These are phyloP conservation scores for Acrocephalus scirpaceus DNA, from an alignment of 2,797 vertebrate genomes.

Conservation along the genomic window DNA sequence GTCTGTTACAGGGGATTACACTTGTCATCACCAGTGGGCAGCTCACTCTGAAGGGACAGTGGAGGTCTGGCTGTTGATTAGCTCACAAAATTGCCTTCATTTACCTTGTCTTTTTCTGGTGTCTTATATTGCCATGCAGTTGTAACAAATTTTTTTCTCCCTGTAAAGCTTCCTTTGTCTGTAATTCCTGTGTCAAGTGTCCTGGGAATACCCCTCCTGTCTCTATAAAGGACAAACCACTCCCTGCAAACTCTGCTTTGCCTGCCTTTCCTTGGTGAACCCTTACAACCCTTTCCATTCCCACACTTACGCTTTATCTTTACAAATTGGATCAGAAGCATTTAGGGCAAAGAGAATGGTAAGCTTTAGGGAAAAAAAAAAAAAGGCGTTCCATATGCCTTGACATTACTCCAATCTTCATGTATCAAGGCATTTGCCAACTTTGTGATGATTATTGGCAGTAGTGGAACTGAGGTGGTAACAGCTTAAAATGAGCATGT, in stretches of 20 bases:
- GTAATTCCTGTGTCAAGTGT: not conserved
- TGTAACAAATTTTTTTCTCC: not conserved
- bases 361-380: rapidly evolving
- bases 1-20: not conserved
- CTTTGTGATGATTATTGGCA: not conserved
- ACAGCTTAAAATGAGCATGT: not conserved
- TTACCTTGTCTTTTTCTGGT: not conserved
- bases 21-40: not conserved
- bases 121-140: not conserved
- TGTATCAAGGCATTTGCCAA: not conserved
- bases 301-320: not conserved
- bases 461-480: not conserved
- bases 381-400: not conserved
- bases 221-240: not conserved
- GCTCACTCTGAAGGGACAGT: not conserved
- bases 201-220: not conserved
- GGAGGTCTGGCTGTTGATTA: not conserved
- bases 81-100: not conserved
- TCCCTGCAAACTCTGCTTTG: not conserved
- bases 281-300: not conserved
- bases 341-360: not conserved
- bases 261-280: not conserved
- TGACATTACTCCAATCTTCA: not conserved
- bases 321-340: not conserved
- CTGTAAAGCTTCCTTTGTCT: not conserved